These are phyloP conservation scores for Monodelphis domestica DNA, from an alignment of 2,797 vertebrate genomes.

Conservation along the genomic window DNA sequence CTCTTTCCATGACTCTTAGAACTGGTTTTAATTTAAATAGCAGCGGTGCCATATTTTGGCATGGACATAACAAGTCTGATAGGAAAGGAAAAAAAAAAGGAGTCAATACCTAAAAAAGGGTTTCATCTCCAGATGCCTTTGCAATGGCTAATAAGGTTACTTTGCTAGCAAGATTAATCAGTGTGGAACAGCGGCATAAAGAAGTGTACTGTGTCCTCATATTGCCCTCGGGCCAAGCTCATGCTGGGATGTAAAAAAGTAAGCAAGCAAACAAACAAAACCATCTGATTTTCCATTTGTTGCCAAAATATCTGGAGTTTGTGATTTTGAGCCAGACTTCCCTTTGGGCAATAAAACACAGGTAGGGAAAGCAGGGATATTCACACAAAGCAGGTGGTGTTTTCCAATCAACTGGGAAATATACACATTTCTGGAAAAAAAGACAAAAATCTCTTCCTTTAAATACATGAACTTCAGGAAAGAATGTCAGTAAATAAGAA, in stretches of 20 bases:
- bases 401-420: slow-evolving; percentile 51
- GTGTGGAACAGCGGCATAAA: not conserved
- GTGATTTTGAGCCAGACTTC: slow-evolving; percentile 56
- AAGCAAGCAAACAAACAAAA: slow-evolving; percentile 54
- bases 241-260: slow-evolving; percentile 55
- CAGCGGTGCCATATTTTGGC: slow-evolving; percentile 34
- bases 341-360: slow-evolving; percentile 49
- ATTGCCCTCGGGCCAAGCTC: slow-evolving; percentile 43
- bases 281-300: slow-evolving; percentile 56
- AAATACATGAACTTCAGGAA: slow-evolving; percentile 45
- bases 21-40: slow-evolving; percentile 30
- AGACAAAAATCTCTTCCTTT: not conserved
- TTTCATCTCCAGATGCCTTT: not conserved
- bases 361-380: slow-evolving; percentile 27
- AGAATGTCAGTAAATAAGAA: slow-evolving; percentile 49
- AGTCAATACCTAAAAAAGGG: slow-evolving; percentile 12
- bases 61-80: not conserved
- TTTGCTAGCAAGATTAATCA: slow-evolving; percentile 25
- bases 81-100: not conserved
- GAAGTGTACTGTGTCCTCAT: slow-evolving; percentile 34
- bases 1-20: slow-evolving; percentile 39
- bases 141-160: slow-evolving; percentile 17
- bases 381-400: slow-evolving; percentile 44
- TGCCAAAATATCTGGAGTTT: slow-evolving; percentile 52
- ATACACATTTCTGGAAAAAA: slow-evolving; percentile 16